These are phyloP conservation scores for Lithophane socia DNA, from an alignment of 2,888 invertebrate species.

Conservation along the genomic window DNA sequence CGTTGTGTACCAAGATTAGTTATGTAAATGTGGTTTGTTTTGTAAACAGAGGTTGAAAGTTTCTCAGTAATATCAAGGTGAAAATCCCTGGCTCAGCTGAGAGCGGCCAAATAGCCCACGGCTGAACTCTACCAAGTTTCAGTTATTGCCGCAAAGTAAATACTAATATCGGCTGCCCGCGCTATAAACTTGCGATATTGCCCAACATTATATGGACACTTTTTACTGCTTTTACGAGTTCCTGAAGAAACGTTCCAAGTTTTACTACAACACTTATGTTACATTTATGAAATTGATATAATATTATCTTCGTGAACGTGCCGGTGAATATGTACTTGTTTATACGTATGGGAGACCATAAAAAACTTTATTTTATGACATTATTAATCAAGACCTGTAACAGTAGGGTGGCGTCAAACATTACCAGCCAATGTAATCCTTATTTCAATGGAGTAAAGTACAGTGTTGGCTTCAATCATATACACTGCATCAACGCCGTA, in stretches of 20 bases:
- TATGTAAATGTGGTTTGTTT: constrained; percentile 55
- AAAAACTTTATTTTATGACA: constrained; percentile 61
- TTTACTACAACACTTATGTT: constrained; percentile 65
- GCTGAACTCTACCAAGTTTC: constrained; percentile 63
- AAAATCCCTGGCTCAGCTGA: constrained; percentile 58
- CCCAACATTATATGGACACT: constrained; percentile 62
- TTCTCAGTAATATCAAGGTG: constrained; percentile 59
- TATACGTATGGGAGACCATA: constrained; percentile 58
- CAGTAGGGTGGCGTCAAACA: constrained; percentile 27
- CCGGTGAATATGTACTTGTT: constrained; percentile 65
- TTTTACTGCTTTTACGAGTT: constrained; percentile 68
- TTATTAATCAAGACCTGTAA: constrained; percentile 61
- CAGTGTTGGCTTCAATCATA: constrained; percentile 21
- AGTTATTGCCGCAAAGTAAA: constrained; percentile 78
- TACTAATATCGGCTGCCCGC: constrained; percentile 74
- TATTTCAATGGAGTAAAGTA: constrained; percentile 31
- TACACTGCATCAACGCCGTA: constrained; percentile 10
- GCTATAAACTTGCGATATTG: constrained; percentile 72
- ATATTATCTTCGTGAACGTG: constrained; percentile 60
- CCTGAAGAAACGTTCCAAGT: constrained; percentile 64
- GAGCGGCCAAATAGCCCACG: constrained; percentile 61
- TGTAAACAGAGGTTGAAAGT: constrained; percentile 47
- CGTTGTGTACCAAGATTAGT: constrained; percentile 43
- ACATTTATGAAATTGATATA: constrained; percentile 66
- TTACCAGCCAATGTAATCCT: constrained; percentile 29